Evolutionary conservation across 1,140 invertebrate species (phyloP).

Genomic region (Hyphantria cunea): DNA sequence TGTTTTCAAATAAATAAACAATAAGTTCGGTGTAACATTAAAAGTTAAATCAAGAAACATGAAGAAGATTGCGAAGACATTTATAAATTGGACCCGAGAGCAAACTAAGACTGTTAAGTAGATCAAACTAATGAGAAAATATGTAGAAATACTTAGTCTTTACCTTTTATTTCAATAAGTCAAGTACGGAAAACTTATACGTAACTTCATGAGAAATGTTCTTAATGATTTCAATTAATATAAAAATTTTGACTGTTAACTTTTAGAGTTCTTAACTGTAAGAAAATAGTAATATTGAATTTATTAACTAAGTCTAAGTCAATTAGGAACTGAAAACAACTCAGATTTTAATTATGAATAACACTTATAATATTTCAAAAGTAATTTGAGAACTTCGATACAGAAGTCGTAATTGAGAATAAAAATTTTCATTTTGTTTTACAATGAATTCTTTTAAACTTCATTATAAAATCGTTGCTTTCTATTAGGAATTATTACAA

Average conservation of each 20-base stretch:
- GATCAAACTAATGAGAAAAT: no score
- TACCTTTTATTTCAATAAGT: no score
- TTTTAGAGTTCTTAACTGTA: no score
- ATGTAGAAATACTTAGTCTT: no score
- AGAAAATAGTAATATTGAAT: slow-evolving; percentile 9
- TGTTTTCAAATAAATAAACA: no score
- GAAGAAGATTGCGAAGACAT: no score
- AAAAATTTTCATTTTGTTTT: slow-evolving; percentile 24
- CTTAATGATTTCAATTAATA: slow-evolving; percentile 1
- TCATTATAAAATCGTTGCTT: slow-evolving; percentile 17
- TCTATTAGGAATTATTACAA: slow-evolving; percentile 6
- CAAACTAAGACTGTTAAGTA: no score
- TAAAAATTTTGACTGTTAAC: no score
- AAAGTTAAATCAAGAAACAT: no score
- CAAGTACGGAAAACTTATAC: background rate
- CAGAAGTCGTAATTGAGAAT: slow-evolving; percentile 12
- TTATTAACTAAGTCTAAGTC: slow-evolving; percentile 31
- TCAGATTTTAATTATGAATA: slow-evolving; percentile 32
- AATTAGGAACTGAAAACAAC: slow-evolving; percentile 45
- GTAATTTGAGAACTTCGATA: slow-evolving; percentile 20
- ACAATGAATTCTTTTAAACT: slow-evolving; percentile 8
- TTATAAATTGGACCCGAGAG: no score
- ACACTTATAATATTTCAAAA: slow-evolving; percentile 13
- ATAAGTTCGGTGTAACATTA: no score
- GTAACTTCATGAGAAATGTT: background rate